Percentiles rank a stretch among this genome's conserved stretches.
Evolutionary conservation across 2,797 vertebrate genomes (phyloP).

Genomic region (Odontamblyopus lacepedii): DNA sequence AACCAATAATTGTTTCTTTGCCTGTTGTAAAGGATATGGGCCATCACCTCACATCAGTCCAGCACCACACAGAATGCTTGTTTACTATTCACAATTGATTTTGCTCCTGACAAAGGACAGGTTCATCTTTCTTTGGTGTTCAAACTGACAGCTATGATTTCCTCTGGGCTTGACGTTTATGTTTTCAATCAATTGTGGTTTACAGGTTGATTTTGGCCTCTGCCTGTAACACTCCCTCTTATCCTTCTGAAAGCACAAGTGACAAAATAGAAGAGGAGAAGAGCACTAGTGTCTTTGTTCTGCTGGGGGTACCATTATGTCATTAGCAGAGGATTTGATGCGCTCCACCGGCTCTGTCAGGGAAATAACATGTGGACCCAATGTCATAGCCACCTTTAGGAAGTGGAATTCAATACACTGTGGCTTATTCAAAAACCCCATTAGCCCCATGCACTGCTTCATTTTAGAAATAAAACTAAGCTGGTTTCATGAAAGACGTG

Average conservation of each 20-base stretch:
- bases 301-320: conserved; percentile 17
- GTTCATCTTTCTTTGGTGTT: conserved; percentile 47
- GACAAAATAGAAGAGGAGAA: conserved; percentile 31
- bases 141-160: conserved; percentile 52
- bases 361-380: conserved; percentile 33
- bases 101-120: conserved; percentile 40
- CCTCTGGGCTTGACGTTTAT: conserved; percentile 37
- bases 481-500: conserved; percentile 6
- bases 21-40: no score
- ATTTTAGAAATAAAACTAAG: conserved; percentile 20
- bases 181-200: conserved; percentile 40
- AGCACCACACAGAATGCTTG: neutral
- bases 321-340: conserved; percentile 48
- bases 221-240: neutral
- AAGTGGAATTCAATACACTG: conserved; percentile 43
- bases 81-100: conserved; percentile 48
- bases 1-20: neutral
- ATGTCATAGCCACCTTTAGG: conserved; percentile 35
- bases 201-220: conserved; percentile 17
- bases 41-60: conserved; percentile 9
- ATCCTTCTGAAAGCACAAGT: conserved; percentile 26
- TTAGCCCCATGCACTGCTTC: conserved; percentile 39
- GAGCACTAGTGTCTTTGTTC: conserved; percentile 32
- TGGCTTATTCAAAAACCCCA: conserved; percentile 40
- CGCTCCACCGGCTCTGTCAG: conserved; percentile 23